Evolutionary conservation across 53 echinoderm and acorn worm genomes (phyloP).

Genomic region (Mesocentrotus franciscanus): DNA sequence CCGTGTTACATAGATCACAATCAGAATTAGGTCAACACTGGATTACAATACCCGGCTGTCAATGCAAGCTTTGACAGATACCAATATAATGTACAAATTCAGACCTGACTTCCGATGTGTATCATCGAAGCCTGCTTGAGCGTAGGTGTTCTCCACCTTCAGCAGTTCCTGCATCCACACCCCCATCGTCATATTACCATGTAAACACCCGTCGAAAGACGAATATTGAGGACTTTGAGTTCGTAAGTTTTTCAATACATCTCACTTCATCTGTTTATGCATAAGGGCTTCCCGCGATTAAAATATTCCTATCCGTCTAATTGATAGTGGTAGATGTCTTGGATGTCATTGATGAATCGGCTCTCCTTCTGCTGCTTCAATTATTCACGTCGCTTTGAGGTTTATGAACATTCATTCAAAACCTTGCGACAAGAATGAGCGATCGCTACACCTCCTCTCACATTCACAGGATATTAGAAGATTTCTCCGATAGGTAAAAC

Average conservation of each 20-base stretch:
- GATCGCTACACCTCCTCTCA: background rate
- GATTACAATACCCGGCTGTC: background rate
- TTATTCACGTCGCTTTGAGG: conserved; percentile 38
- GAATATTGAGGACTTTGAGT: background rate
- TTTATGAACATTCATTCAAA: conserved; percentile 38
- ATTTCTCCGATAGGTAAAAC: background rate
- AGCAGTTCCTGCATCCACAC: no score
- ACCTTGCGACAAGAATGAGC: conserved; percentile 34
- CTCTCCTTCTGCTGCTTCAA: background rate
- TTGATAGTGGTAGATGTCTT: background rate
- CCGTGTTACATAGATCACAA: background rate
- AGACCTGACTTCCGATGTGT: background rate
- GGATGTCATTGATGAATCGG: conserved; percentile 23
- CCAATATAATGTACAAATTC: background rate
- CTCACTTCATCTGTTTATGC: background rate
- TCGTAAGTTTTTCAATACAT: background rate
- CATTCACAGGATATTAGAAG: background rate
- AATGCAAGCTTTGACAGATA: background rate
- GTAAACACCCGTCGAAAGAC: background rate
- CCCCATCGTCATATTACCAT: background rate
- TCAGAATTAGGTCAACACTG: background rate
- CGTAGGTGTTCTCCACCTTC: no score
- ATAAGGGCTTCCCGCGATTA: background rate
- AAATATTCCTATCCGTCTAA: background rate
- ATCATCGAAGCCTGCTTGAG: background rate